phyloP scores from a whole-genome alignment of 1,140 invertebrate species.

The Diorhabda elongata region DNA sequence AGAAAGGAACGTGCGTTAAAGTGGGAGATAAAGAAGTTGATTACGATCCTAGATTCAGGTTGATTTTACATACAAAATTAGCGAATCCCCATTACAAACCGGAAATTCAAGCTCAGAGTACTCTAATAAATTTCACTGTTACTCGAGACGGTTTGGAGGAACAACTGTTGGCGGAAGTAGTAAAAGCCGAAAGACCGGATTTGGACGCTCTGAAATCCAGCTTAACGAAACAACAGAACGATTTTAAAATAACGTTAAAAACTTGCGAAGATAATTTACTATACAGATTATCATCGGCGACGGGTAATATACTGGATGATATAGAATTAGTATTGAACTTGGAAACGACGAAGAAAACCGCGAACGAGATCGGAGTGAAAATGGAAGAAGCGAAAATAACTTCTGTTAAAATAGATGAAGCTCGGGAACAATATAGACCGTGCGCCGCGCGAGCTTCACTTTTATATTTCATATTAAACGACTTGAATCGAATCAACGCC shows the following conservation, averaged over 20 bases:
- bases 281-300: constrained; percentile 79
- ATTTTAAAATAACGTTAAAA: constrained; percentile 91
- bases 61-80: constrained; percentile 90
- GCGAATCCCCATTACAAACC: constrained; percentile 95
- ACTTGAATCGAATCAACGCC: constrained; percentile 89
- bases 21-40: constrained; percentile 91
- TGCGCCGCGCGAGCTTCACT: constrained; percentile 83
- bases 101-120: constrained; percentile 94
- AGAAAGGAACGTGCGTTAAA: constrained; percentile 69
- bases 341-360: constrained; percentile 89
- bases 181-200: constrained; percentile 89
- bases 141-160: constrained; percentile 88
- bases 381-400: constrained; percentile 80
- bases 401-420: constrained; percentile 82
- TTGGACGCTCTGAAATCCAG: constrained; percentile 62
- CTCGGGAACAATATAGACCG: constrained; percentile 82
- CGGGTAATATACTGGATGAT: constrained; percentile 87
- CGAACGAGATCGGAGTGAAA: constrained; percentile 85
- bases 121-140: constrained; percentile 92
- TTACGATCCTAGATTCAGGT: constrained; percentile 76
- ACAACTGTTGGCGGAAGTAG: constrained; percentile 88
- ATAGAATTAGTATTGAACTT: constrained; percentile 87
- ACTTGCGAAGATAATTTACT: constrained; percentile 85
- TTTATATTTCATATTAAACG: constrained; percentile 92
- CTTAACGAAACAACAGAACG: constrained; percentile 89